Conservation (phyloP, 2,888 invertebrate species). For the Acrocyrtus sp. region DNA sequence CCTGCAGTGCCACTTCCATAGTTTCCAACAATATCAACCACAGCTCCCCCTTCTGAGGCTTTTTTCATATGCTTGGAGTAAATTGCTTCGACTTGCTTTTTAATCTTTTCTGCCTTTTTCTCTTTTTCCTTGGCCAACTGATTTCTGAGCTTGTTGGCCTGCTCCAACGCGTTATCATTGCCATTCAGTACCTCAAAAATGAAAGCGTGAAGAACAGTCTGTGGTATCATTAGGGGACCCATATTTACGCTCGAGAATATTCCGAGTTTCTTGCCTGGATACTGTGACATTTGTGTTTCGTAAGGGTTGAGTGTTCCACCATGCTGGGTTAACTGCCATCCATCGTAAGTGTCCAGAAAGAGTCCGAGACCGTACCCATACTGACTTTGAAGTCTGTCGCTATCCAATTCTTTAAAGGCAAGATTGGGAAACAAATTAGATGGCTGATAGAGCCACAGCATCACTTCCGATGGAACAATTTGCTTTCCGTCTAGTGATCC, state of each 20-base stretch:
- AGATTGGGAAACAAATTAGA: background rate
- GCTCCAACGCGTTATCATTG: background rate
- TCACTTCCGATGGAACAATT: slow-evolving; percentile 35
- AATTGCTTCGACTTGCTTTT: too few relatives aligned
- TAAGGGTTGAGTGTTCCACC: slow-evolving; percentile 27
- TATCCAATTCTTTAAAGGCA: background rate
- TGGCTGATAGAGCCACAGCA: background rate
- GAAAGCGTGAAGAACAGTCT: background rate
- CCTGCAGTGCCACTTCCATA: background rate
- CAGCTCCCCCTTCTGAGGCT: too few relatives aligned
- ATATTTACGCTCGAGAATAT: slow-evolving; percentile 13
- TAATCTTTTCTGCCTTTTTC: too few relatives aligned
- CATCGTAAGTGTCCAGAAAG: background rate
- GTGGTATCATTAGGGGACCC: background rate
- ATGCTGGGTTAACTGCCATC: slow-evolving; percentile 9
- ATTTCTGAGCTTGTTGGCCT: background rate
- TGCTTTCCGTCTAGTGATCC: slow-evolving; percentile 40
- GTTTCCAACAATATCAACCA: background rate
- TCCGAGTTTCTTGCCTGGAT: slow-evolving; percentile 4
- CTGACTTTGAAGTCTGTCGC: background rate
- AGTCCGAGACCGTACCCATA: background rate
- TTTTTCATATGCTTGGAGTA: too few relatives aligned
- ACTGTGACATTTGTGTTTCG: slow-evolving; percentile 1
- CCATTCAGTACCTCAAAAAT: background rate
- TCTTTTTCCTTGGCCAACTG: too few relatives aligned